Evolutionary conservation across 2,888 invertebrate species (phyloP).

Genomic region (Pachliopta kotzebuea): DNA sequence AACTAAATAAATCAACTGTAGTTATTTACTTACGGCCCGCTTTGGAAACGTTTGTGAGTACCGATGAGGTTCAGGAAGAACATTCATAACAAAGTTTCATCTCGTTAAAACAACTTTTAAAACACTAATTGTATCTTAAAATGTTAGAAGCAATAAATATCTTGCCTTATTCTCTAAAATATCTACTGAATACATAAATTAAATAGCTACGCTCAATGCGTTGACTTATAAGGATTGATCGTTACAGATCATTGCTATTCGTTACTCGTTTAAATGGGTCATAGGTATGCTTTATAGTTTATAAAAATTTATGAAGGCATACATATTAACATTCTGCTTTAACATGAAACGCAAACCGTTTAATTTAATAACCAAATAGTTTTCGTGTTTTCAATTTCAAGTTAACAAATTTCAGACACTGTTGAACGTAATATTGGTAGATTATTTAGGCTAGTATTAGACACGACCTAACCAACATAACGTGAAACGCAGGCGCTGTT

Average conservation of each 20-base stretch:
- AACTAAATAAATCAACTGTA: not conserved
- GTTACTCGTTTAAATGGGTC: conserved; percentile 16
- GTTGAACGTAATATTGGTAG: conserved; percentile 12
- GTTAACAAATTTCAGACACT: conserved; percentile 11
- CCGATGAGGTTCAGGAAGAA: conserved; percentile 12
- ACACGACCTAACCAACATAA: conserved; percentile 15
- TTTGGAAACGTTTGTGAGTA: not conserved
- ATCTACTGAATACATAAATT: conserved; percentile 25
- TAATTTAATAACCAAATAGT: conserved; percentile 1
- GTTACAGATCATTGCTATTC: conserved; percentile 23
- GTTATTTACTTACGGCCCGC: not conserved
- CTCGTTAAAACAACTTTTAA: conserved; percentile 10
- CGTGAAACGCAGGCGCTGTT: conserved; percentile 36
- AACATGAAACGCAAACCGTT: not conserved
- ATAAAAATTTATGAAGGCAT: conserved; percentile 13
- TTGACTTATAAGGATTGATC: conserved; percentile 19
- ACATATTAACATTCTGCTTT: conserved; percentile 1
- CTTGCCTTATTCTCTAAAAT: conserved; percentile 25
- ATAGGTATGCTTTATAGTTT: conserved; percentile 4
- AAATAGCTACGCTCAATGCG: conserved; percentile 17
- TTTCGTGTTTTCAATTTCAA: conserved; percentile 6
- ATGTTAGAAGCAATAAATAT: conserved; percentile 11
- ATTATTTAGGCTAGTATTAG: conserved; percentile 9
- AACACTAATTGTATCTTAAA: conserved; percentile 21
- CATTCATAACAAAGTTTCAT: conserved; percentile 12